Evolutionary conservation across 1,140 invertebrate species (phyloP).

Genomic region (Oncopodura yosiiana): DNA sequence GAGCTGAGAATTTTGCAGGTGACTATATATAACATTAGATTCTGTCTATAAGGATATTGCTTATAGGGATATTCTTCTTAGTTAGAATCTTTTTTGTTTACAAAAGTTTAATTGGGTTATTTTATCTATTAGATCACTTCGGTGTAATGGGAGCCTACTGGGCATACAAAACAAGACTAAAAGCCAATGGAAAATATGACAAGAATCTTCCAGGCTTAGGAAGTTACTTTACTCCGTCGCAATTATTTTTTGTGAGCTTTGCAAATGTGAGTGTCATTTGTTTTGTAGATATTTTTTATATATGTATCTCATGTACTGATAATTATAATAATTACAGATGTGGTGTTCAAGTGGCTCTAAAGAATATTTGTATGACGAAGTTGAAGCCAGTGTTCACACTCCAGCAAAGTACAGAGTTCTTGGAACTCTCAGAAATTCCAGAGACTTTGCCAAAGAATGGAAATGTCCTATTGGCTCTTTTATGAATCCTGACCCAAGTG

Average conservation of each 20-base stretch:
- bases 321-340: conserved; percentile 23
- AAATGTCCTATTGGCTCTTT: conserved; percentile 43
- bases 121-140: conserved; percentile 56
- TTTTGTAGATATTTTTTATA: conserved; percentile 35
- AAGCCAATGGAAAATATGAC: conserved; percentile 35
- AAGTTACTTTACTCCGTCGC: conserved; percentile 41
- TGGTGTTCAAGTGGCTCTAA: conserved; percentile 34
- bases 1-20: too few relatives aligned
- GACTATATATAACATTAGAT: too few relatives aligned
- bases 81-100: too few relatives aligned
- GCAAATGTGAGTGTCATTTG: conserved; percentile 30
- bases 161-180: conserved; percentile 58
- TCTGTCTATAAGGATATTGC: too few relatives aligned
- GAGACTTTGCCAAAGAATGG: conserved; percentile 46
- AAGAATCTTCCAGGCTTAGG: conserved; percentile 66
- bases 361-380: conserved; percentile 30
- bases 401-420: conserved; percentile 44
- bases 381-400: conserved; percentile 28
- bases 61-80: too few relatives aligned
- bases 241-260: conserved; percentile 24
- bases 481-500: conserved; percentile 44
- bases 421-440: conserved; percentile 48
- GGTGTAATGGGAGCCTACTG: conserved; percentile 64
- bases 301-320: not conserved
- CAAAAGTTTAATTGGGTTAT: conserved; percentile 48